Percentiles rank a stretch among this genome's conserved stretches.
phyloP scores from a whole-genome alignment of 2,888 invertebrate genomes.

The Calliphora vomitoria region DNA sequence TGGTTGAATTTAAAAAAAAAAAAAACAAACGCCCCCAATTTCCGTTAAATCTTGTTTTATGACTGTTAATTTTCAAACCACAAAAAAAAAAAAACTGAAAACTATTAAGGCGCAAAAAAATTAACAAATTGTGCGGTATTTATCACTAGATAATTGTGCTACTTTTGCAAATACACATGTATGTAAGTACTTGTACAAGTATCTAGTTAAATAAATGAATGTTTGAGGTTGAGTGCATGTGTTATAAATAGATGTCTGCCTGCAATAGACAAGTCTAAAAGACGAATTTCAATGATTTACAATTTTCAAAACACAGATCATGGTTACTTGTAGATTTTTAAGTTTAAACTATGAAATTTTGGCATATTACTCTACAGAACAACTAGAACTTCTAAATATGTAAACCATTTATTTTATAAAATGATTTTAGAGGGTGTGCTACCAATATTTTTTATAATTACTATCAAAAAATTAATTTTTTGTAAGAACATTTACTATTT shows the following conservation, averaged over 20 bases:
- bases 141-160: slow-evolving; percentile 50
- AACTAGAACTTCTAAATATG: too few species aligned
- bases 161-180: not conserved
- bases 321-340: too few species aligned
- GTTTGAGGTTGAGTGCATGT: not conserved
- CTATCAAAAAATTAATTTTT: too few species aligned
- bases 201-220: not conserved
- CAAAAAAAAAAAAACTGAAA: not conserved
- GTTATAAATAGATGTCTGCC: not conserved
- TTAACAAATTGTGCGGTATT: slow-evolving; percentile 47
- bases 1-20: not conserved
- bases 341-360: too few species aligned
- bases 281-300: not conserved
- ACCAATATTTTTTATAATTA: not conserved
- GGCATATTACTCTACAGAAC: too few species aligned
- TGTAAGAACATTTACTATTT: too few species aligned
- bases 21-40: slow-evolving; percentile 66
- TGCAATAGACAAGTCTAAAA: too few species aligned
- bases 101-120: slow-evolving; percentile 2
- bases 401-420: not conserved
- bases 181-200: not conserved
- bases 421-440: not conserved
- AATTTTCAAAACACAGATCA: not conserved
- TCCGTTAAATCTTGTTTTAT: slow-evolving; percentile 59
- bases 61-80: slow-evolving; percentile 31